Base-by-base conservation (phyloP, 2,888 invertebrate species). In the Stenolophus ochropezus region DNA sequence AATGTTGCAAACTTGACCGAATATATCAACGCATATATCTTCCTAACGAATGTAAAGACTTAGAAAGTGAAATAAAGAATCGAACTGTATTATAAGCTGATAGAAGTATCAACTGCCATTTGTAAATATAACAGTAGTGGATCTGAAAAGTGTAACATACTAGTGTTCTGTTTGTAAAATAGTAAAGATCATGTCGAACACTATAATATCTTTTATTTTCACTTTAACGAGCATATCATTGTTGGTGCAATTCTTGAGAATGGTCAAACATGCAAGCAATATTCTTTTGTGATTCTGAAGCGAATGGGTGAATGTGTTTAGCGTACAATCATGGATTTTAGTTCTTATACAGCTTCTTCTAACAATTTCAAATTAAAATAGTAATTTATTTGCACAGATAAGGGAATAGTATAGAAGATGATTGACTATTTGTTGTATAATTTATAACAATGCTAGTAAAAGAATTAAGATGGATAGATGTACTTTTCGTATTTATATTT, bases 61-160 rank as follows among this genome's bases (percentile, higher is more conserved):
- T 47, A 33, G 18, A 69, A 69, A 78, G 78, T 78, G 78, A 78
- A 78, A 25, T 49, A 33, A 65, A 47, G 23, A 51, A 78, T 69
- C 69, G 78, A 49, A 78, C 69, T 78, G 78, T 78, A 78, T 78
- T 51, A 69, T 78, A 69, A 69, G 49, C 42, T 61, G 23, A 73
- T 27, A 49, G 25, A 61, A 61, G 78, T 78, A 69, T 78, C 65
- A 78, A 87, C 87, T 87, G 87, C 87, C 87, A 87, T 86, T 85
- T 87, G 87, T 87, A 87, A 81, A 87, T 87, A 87, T 85, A 86
- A 82, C 78, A 83, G 83, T 83, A 82, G 82, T 81, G 84, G 83
- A 84, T 84, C 83, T 83, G 83, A 51, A 82, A 69, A 27, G 33
- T 33, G 33, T 61, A 18, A 14, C 65, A 33, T 25, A 61, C 23